Percentiles rank a stretch among this genome's conserved stretches.
Conservation (phyloP, 2,888 invertebrate genomes). For the Chymomyza procnemis region DNA sequence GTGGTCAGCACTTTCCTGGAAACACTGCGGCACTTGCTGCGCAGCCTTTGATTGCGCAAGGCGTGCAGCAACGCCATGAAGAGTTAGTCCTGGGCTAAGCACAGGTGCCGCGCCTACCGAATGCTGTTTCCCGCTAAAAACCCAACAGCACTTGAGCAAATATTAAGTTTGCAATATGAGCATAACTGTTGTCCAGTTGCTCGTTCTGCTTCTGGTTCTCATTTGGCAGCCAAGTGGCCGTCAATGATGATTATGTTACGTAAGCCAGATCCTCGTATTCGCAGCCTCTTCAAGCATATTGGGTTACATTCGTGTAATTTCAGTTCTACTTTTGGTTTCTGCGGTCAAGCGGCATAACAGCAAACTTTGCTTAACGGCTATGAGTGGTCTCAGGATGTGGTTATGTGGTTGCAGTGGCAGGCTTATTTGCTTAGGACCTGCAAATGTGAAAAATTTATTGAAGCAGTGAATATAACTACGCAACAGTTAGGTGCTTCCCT, state of each 20-base stretch:
- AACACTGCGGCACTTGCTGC: not conserved
- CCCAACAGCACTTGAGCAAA: constrained; percentile 52
- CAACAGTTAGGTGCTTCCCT: constrained; percentile 25
- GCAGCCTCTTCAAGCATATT: constrained; percentile 60
- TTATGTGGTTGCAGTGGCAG: constrained; percentile 27
- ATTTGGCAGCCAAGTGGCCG: constrained; percentile 25
- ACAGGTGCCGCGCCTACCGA: constrained; percentile 59
- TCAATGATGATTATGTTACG: constrained; percentile 58
- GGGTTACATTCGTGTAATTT: constrained; percentile 53
- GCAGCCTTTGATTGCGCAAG: constrained; percentile 46
- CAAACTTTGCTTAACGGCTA: constrained; percentile 64
- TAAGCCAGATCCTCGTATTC: constrained; percentile 48
- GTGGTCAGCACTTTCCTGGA: constrained; percentile 48
- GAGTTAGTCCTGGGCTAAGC: constrained; percentile 42
- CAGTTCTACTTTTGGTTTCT: constrained; percentile 40
- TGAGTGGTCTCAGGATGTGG: constrained; percentile 55
- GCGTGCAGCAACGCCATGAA: constrained; percentile 46
- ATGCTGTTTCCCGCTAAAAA: constrained; percentile 56
- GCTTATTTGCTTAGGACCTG: constrained; percentile 52
- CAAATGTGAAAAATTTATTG: constrained; percentile 8
- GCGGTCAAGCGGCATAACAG: constrained; percentile 58
- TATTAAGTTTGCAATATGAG: constrained; percentile 51
- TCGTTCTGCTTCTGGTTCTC: constrained; percentile 13
- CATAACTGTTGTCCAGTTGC: constrained; percentile 44
- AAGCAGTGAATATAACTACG: not conserved